A percentile compares a stretch with the other conserved stretches of the same genome.
phyloP scores from a whole-genome alignment of 2,888 invertebrate genomes.

The Piscicola geometra region DNA sequence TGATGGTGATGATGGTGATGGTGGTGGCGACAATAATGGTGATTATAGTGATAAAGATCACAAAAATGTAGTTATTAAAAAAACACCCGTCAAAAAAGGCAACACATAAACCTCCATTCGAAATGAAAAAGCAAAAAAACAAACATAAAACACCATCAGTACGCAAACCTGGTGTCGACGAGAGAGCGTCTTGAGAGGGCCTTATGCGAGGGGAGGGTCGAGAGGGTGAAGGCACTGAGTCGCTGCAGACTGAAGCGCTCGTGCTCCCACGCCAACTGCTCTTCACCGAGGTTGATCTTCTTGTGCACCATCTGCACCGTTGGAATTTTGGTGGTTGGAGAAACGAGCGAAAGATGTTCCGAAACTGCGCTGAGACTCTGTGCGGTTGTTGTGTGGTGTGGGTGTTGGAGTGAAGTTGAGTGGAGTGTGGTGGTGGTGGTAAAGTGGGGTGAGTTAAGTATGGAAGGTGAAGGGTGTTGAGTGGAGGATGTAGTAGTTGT shows the following conservation, averaged over 20 bases:
- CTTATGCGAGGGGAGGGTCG: slow-evolving; percentile 62
- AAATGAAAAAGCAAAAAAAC: not conserved
- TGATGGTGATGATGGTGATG: too few relatives aligned
- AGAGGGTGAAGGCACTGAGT: slow-evolving; percentile 84
- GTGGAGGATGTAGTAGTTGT: too few relatives aligned
- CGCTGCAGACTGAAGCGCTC: slow-evolving; percentile 88
- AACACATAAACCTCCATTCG: not conserved
- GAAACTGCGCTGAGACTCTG: too few relatives aligned
- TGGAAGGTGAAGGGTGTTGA: not conserved
- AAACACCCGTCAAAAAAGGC: not conserved
- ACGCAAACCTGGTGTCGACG: slow-evolving; percentile 54
- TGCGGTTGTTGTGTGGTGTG: too few relatives aligned
- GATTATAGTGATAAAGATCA: not conserved
- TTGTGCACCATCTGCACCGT: slow-evolving; percentile 67
- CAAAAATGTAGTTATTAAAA: too few relatives aligned
- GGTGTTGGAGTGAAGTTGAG: too few relatives aligned
- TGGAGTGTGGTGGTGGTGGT: not conserved
- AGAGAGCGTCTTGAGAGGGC: slow-evolving; percentile 53
- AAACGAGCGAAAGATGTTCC: slow-evolving; percentile 46
- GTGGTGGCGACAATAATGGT: too few relatives aligned
- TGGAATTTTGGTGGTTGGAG: slow-evolving; percentile 48
- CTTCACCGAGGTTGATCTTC: slow-evolving; percentile 92
- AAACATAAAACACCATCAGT: not conserved
- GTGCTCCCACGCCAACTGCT: slow-evolving; percentile 89
- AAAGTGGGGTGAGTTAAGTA: not conserved